Base-by-base conservation (phyloP, 1,140 invertebrate species). In the Andrena cerasifolii region DNA sequence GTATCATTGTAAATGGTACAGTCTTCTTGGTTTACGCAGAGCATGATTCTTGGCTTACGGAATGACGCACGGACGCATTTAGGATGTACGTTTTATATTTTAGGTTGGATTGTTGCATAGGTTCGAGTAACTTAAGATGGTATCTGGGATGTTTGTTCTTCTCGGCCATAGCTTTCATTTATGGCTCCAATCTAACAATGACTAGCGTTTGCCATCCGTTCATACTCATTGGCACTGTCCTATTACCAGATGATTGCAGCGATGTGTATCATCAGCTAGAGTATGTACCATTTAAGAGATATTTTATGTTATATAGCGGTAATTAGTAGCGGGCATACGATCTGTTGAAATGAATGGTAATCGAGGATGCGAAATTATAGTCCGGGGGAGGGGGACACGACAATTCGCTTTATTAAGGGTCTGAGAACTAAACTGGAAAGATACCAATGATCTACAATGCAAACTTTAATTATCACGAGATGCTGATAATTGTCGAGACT, bases 31-130 rank as follows among this genome's bases (percentile, higher is more conserved):
- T 26, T 51, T 78, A 28, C 66, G 16, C 28, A 12, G 36, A 54
- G 18, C 33, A 21, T 16, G 5, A 10, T 33, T 1, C 5, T 28
- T 53, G 14, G 16, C 3, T 51, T n/a, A 16, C 2, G 0, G 7
- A 56, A 24, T 28, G 6, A 5, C 36, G 28, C 18, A 8, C n/a
- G 4, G 21, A 5, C 36, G 6, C 24, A 43, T 54, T 56, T 51
- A 8, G 24, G 0, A 31, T 26, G 31, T 28, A 10, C 68, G 28
- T 47, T 66, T 66, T 74, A 53, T 68, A 76, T 84, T 87, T 16
- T 86, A 96, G 96, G 95, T 92, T 96, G 88, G 94, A 96, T 84
- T 96, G 95, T 83, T 96, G 96, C 87, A 94, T 96, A 74, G 94
- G 95, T 54, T 91, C 93, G 63, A 94, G 94, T 78, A 96, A 96